Conservation (phyloP, 2,888 invertebrate genomes). For the Caenorhabditis uteleia region DNA sequence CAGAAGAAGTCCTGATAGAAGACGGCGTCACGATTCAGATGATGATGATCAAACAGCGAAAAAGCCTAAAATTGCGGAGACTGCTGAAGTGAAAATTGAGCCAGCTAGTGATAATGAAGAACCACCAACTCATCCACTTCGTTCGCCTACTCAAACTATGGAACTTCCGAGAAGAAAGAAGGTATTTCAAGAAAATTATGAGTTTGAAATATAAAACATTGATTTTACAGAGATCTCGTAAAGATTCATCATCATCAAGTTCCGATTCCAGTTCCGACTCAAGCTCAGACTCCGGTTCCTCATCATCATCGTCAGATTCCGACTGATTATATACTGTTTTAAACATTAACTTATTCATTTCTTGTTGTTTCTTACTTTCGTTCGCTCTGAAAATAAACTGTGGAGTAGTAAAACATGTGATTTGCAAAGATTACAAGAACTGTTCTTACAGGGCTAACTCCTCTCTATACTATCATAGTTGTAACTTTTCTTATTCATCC, state of each 20-base stretch:
- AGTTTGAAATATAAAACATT: neutral
- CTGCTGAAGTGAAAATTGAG: neutral
- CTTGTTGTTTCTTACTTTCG: neutral
- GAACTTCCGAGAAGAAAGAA: slow-evolving; percentile 1
- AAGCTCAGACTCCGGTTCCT: slow-evolving; percentile 13
- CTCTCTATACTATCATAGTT: neutral
- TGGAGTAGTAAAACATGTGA: too few species aligned
- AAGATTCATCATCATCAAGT: slow-evolving; percentile 2
- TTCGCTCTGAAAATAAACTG: too few species aligned
- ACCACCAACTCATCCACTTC: too few species aligned
- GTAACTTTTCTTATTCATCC: neutral
- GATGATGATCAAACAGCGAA: neutral
- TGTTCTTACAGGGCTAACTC: too few species aligned
- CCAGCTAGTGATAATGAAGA: neutral
- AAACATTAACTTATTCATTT: slow-evolving; percentile 6
- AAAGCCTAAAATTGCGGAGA: neutral
- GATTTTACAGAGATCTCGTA: neutral
- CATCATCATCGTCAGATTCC: slow-evolving; percentile 5
- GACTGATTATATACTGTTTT: slow-evolving; percentile 3
- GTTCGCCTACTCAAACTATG: too few species aligned
- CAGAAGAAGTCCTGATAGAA: neutral
- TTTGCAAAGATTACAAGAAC: too few species aligned
- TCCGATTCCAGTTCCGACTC: slow-evolving; percentile 8
- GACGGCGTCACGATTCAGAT: neutral
- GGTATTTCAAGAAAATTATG: neutral